These are phyloP conservation scores for Gari tellinella DNA, from an alignment of 2,888 invertebrate species.

Conservation along the genomic window DNA sequence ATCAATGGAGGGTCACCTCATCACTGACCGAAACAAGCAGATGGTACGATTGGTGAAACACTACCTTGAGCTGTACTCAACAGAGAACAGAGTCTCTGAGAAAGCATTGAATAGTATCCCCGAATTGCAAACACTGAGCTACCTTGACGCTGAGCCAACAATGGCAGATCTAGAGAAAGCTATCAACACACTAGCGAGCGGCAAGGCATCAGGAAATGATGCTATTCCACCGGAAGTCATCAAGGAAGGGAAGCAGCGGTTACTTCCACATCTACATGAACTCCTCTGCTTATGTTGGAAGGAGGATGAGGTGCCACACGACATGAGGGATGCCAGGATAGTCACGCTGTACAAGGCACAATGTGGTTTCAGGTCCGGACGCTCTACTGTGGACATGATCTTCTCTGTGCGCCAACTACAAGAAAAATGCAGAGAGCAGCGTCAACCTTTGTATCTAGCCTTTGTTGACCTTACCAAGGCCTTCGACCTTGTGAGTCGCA, in stretches of 20 bases:
- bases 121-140: too few relatives aligned
- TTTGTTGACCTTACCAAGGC: constrained; percentile 40
- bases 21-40: not conserved
- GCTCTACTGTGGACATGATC: too few relatives aligned
- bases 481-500: constrained; percentile 30
- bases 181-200: not conserved
- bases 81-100: too few relatives aligned
- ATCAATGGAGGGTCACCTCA: not conserved
- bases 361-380: constrained; percentile 46
- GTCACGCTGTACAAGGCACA: constrained; percentile 52
- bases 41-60: constrained; percentile 2
- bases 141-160: too few relatives aligned
- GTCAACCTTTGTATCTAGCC: constrained; percentile 18
- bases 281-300: not conserved
- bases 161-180: constrained; percentile 1
- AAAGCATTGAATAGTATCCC: too few relatives aligned
- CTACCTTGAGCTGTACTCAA: constrained; percentile 5
- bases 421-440: constrained; percentile 36
- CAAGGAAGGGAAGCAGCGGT: not conserved
- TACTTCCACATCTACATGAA: too few relatives aligned
- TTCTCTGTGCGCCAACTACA: constrained; percentile 27
- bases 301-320: constrained; percentile 33
- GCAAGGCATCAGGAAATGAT: constrained; percentile 2
- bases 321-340: constrained; percentile 37
- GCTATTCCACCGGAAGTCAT: not conserved